phyloP scores from a whole-genome alignment of 2,113 vertebrate species.

The Ascaphus truei region DNA sequence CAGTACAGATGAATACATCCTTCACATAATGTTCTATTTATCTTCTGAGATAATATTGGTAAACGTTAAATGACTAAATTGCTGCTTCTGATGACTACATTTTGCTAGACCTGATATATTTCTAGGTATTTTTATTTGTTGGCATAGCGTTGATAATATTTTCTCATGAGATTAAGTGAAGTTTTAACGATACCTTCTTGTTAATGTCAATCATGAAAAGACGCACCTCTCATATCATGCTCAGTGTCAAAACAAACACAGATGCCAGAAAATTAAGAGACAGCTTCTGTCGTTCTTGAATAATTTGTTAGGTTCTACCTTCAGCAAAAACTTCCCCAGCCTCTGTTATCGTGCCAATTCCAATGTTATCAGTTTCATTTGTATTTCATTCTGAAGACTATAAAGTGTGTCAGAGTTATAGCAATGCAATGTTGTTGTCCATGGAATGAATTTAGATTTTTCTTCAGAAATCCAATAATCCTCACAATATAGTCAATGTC shows the following conservation, averaged over 20 bases:
- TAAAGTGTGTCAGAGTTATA: background rate
- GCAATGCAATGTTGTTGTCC: background rate
- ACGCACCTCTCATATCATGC: too few relatives aligned
- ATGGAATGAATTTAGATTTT: background rate
- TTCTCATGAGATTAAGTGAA: too few relatives aligned
- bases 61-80: too few relatives aligned
- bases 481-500: background rate
- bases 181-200: too few relatives aligned
- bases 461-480: background rate
- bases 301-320: background rate
- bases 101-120: too few relatives aligned
- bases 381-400: background rate
- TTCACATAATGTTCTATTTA: too few relatives aligned
- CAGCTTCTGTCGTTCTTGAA: background rate
- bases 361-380: slow-evolving; percentile 1
- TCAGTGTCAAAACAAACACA: slow-evolving; percentile 32
- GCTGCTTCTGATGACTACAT: too few relatives aligned
- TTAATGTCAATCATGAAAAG: too few relatives aligned
- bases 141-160: too few relatives aligned
- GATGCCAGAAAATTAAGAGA: background rate
- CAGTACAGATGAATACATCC: too few relatives aligned
- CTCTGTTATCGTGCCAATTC: background rate
- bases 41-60: too few relatives aligned
- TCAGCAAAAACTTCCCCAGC: slow-evolving; percentile 13
- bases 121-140: too few relatives aligned